Base-by-base conservation (phyloP, 2,797 vertebrate species). In the Rousettus madagascariensis region DNA sequence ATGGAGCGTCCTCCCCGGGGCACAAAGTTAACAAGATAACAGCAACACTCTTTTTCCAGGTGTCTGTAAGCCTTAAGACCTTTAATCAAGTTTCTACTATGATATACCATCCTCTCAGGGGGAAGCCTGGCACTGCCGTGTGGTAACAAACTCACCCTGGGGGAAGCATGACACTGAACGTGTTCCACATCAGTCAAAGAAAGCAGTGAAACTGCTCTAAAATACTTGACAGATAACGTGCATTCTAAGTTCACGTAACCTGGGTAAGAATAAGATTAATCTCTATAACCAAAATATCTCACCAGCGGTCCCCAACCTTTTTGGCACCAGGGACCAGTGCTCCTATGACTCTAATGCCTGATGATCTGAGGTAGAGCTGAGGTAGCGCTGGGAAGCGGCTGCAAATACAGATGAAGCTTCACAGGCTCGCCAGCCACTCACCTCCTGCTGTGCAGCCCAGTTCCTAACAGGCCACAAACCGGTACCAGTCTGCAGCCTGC, bases 281-380 rank as follows among this genome's bases (percentile, higher is more conserved):
- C n/a, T 93, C 75, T 5, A 61, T 57, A 75, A 59, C 15, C 74
- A 92, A n/a, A 91, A 4, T 30, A 95, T 30, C 22, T 87, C 38
- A 49, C 49, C 49, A 49, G 49, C 5, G 5, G 49, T 49, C 49
- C 49, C 49, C 49, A 49, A 49, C 49, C 15, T 49, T 49, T 49
- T 16, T 17, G 49, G 49, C 15, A 16, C 49, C 49, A 49, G 1
- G 49, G 46, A 49, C 46, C 46, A 0, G 46, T 15, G 46, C 3
- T 49, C 46, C 46, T 49, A 15, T 15, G 13, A 49, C 12, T 49
- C 46, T 49, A 13, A 49, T 49, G 13, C 12, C 46, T 15, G 46
- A 15, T 15, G 13, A 49, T 49, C 46, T 15, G 46, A 15, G 3
- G 46, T 49, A 49, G 46, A 15, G 15, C 13, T 49, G 46, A 49